Base-by-base conservation (phyloP, 1,140 invertebrate genomes). In the Caerostris extrusa region DNA sequence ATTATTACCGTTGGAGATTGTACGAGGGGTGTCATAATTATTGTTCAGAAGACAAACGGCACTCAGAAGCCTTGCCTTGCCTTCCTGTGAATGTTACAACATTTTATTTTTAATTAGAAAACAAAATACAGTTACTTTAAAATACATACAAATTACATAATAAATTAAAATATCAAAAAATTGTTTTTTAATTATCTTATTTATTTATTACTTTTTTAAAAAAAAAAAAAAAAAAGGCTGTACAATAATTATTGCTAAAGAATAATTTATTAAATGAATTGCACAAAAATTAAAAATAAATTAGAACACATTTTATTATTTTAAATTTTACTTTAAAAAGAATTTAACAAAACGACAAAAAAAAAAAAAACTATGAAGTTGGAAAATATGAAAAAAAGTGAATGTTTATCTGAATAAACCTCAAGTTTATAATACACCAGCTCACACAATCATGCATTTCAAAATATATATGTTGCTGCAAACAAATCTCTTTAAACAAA, bases 11-110 rank as follows among this genome's bases (percentile, higher is more conserved):
- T 93, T 93, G 10, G 53, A 6, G 14, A 53, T 34, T 2, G 17
- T 85, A 12, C 82, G 67, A 55, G 92, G 50, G 53, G 93, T 10
- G 14, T 56, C 60, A 3, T 90, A 85, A 14, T 93, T 93, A 71
- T 85, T 94, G 56, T 90, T 94, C 71, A 94, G 60, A 7, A 94
- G 58, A 71, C 93, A 94, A 17, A 94, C 93, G 5, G 93, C 58
- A 69, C 93, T 94, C n/a, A 94, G 58, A 7, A 94, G 87, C 58
- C 93, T 55, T 7, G 93, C 83, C 53, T 64, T 55, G 12, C 14
- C 34, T 85, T 94, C 93, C 93, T 94, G 77, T 19, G 90, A 94
- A 6, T 56, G 7, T 7, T n/a, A 71, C 7, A 71, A 0, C 0
- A 1, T 61, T 61, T 61, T 14, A 14, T 5, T 61, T 14, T 14